Evolutionary conservation across 2,113 vertebrate genomes (phyloP).

Genomic region (Prolemur simus): DNA sequence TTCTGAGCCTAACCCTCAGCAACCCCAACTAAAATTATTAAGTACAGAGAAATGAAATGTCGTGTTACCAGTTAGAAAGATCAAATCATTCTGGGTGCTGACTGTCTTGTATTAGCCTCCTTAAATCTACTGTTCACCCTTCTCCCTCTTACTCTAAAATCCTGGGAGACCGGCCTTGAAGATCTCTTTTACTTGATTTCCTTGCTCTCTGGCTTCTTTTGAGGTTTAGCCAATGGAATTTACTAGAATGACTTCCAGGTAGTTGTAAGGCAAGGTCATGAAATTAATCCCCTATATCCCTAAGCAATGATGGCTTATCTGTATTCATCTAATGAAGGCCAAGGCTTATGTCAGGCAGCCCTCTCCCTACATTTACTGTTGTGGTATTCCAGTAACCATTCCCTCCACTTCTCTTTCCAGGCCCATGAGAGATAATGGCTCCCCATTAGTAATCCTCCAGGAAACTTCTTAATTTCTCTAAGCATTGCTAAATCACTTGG

Average conservation of each 20-base stretch:
- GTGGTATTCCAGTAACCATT: not conserved
- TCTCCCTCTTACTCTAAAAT: not conserved
- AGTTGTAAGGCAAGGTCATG: not conserved
- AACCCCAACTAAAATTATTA: not conserved
- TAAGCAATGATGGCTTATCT: not conserved
- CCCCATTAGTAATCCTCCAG: not conserved
- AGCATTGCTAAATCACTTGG: not conserved
- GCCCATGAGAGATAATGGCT: rapidly evolving
- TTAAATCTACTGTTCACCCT: not conserved
- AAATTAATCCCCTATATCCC: not conserved
- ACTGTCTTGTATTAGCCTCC: not conserved
- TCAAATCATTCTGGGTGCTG: not conserved
- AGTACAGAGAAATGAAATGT: not conserved
- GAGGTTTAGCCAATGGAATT: not conserved
- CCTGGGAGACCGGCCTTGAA: not conserved
- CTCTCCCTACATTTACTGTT: not conserved
- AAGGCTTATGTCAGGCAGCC: not conserved
- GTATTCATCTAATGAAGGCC: not conserved
- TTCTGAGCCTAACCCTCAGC: not conserved
- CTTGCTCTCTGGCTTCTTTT: not conserved
- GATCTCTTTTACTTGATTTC: not conserved
- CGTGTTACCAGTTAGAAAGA: not conserved
- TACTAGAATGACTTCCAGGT: not conserved
- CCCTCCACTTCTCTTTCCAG: not conserved
- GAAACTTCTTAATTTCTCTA: not conserved